Conservation (phyloP, 2,113 vertebrate species). For the Protomyctophum bolini region DNA sequence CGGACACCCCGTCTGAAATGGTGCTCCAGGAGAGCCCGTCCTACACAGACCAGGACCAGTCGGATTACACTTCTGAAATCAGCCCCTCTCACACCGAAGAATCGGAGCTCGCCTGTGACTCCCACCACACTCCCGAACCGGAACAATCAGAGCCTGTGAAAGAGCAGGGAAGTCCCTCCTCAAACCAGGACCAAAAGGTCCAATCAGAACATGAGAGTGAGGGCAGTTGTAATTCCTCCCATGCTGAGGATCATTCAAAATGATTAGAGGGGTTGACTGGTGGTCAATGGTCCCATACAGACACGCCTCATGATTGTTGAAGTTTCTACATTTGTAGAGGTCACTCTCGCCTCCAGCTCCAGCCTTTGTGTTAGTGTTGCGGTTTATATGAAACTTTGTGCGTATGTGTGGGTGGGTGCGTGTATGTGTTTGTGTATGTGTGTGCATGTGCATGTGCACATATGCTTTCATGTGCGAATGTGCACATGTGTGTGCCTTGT, state of each 20-base stretch:
- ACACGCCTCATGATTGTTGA: constrained; percentile 51
- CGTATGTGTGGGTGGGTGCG: constrained; percentile 16
- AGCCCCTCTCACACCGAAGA: constrained; percentile 75
- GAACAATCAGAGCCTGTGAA: constrained; percentile 41
- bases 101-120: constrained; percentile 72
- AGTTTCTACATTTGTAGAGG: constrained; percentile 56
- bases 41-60: constrained; percentile 65
- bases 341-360: constrained; percentile 48
- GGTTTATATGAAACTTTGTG: neutral
- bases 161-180: constrained; percentile 26
- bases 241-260: constrained; percentile 53
- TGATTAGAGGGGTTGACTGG: constrained; percentile 27
- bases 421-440: constrained; percentile 11
- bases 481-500: constrained; percentile 20
- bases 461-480: neutral
- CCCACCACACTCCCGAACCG: constrained; percentile 48
- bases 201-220: constrained; percentile 58
- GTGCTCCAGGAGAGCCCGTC: constrained; percentile 74
- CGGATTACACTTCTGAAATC: constrained; percentile 77
- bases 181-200: constrained; percentile 31
- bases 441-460: neutral
- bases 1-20: constrained; percentile 59
- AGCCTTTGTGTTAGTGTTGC: constrained; percentile 51
- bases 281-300: constrained; percentile 19
- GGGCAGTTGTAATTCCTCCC: constrained; percentile 15